Percentiles rank a stretch among this genome's conserved stretches.
Evolutionary conservation across 1,140 invertebrate species (phyloP).

Genomic region (Drosophila hydei): DNA sequence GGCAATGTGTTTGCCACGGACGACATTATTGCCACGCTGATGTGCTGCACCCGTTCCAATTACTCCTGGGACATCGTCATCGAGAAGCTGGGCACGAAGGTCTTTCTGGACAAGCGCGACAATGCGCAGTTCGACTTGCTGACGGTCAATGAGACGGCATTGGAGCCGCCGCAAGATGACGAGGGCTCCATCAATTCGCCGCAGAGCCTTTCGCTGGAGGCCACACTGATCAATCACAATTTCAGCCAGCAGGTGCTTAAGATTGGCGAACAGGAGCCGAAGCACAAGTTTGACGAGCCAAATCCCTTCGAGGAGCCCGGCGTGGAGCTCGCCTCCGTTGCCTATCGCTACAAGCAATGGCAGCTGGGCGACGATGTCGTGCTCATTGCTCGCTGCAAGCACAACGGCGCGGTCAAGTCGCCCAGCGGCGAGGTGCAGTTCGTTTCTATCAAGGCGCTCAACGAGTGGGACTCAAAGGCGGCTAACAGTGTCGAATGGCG

Average conservation of each 20-base stretch:
- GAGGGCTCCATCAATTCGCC: conserved; percentile 97
- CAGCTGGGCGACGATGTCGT: conserved; percentile 96
- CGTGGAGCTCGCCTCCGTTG: conserved; percentile 96
- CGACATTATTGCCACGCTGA: conserved; percentile 98
- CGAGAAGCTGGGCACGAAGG: conserved; percentile 96
- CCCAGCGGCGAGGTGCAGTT: conserved; percentile 96
- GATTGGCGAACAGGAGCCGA: conserved; percentile 88
- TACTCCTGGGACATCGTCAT: conserved; percentile 99
- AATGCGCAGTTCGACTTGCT: conserved; percentile 98
- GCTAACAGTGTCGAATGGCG: conserved; percentile 99
- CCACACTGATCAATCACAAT: conserved; percentile 99
- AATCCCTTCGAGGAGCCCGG: conserved; percentile 98
- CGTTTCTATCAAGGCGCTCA: conserved; percentile 98
- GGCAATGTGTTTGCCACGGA: conserved; percentile 99
- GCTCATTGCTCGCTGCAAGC: conserved; percentile 96
- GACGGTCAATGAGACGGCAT: conserved; percentile 99
- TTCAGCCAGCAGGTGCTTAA: conserved; percentile 98
- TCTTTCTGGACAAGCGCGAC: conserved; percentile 99
- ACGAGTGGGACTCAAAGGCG: conserved; percentile 99
- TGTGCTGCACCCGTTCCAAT: conserved; percentile 98
- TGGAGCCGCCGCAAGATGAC: conserved; percentile 98
- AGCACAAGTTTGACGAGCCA: conserved; percentile 94
- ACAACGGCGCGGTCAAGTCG: conserved; percentile 96
- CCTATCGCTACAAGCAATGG: conserved; percentile 98
- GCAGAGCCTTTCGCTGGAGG: conserved; percentile 97